phyloP scores from a whole-genome alignment of 2,113 vertebrate genomes.

The Apteryx mantelli region DNA sequence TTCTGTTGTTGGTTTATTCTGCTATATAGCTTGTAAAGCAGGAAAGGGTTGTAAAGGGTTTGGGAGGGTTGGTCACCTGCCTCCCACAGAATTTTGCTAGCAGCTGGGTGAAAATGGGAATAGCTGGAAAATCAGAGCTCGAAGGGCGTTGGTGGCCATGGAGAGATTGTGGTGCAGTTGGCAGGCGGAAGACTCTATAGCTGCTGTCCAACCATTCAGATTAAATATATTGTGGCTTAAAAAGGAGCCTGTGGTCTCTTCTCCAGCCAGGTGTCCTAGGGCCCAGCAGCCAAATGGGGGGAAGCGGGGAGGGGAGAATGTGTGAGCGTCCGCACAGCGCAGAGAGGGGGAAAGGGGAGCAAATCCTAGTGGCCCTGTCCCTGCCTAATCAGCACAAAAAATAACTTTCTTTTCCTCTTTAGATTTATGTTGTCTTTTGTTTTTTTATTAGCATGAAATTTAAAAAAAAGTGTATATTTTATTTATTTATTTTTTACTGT shows the following conservation, averaged over 20 bases:
- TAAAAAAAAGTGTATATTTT: slow-evolving; percentile 67
- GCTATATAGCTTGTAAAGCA: accelerated
- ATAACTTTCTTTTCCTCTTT: slow-evolving; percentile 66
- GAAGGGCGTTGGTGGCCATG: background rate
- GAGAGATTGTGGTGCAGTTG: background rate
- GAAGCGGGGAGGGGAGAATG: background rate
- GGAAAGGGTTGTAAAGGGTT: background rate
- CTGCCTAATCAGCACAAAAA: background rate
- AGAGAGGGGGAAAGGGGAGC: background rate
- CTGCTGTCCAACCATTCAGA: background rate
- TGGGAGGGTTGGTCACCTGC: background rate
- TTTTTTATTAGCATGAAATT: slow-evolving; percentile 63
- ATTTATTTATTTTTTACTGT: slow-evolving; percentile 84
- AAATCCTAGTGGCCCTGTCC: background rate
- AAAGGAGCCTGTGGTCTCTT: background rate
- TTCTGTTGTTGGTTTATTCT: background rate
- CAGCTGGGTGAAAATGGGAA: background rate
- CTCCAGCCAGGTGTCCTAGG: background rate
- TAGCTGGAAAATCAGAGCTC: background rate
- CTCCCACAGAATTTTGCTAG: background rate
- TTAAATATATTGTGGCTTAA: background rate
- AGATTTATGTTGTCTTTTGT: slow-evolving; percentile 69
- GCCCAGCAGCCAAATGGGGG: background rate
- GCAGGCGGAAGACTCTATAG: background rate
- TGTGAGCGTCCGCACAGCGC: accelerated